Evolutionary conservation across 2,797 vertebrate species (phyloP), one percentile per base, ranked within the genome.

Genomic region (Coreius guichenoti): DNA sequence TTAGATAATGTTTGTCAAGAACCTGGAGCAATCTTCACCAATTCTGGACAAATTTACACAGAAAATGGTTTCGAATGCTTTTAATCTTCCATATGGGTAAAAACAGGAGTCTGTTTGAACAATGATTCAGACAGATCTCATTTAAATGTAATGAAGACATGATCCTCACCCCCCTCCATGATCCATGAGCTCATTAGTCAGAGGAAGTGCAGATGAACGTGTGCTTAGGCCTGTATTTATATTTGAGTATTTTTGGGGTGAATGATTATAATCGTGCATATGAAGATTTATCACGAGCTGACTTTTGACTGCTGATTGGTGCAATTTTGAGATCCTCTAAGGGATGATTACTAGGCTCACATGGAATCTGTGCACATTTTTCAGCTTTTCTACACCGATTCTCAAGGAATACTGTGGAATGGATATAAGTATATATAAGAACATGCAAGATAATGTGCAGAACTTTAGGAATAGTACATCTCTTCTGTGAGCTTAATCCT

Each of bases 31-130:
- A 82, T 89, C 63, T 77, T 78, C 17, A 86, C 4, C 82, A 51
- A 72, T 86, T 84, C 69, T 67, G 94, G 94, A 96, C 96, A 96
- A 95, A 96, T 97, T 96, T 95, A 93, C 94, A 95, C 94, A 93
- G 94, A 95, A 96, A 96, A 97, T 96, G 95, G 95, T 95, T 90
- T 94, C 92, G 95, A 96, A 95, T 92, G 93, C 92, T 94, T 93
- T 95, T 96, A 96, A 96, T 95, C 91, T 92, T 91, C 91, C 90
- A 90, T 92, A 93, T 91, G 92, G 94, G 92, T 74, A 61, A 73
- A 76, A 85, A 54, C 84, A 83, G 82, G 81, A 81, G 63, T 68
- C 78, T 81, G 68, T 86, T 88, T 49, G 80, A 88, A 90, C 82
- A 82, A 91, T 86, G 95, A 92, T 95, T 95, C 94, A 93, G 94